A percentile compares a stretch with the other conserved stretches of the same genome.
Evolutionary conservation across 2,888 invertebrate species (phyloP).

Genomic region (Beris chalybata): DNA sequence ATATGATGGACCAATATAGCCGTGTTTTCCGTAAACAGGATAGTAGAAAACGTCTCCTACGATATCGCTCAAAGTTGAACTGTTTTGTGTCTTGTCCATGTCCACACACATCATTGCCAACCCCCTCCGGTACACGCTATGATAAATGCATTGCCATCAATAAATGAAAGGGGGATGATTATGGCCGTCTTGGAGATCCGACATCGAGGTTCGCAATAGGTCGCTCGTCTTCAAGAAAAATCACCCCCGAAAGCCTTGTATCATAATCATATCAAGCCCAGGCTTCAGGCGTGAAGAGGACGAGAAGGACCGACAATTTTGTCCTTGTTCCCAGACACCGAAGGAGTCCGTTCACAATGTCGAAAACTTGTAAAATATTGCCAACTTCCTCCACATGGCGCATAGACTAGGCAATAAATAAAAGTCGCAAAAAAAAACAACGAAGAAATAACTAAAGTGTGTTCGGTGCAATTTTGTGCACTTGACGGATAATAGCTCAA

Average conservation of each 20-base stretch:
- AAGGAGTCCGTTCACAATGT: too few relatives aligned
- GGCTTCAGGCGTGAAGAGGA: too few relatives aligned
- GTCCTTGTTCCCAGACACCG: too few relatives aligned
- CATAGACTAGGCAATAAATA: too few relatives aligned
- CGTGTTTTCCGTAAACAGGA: background rate
- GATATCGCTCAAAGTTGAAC: constrained; percentile 42
- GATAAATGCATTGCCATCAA: constrained; percentile 40
- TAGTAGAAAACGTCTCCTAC: constrained; percentile 40
- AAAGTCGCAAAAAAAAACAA: too few relatives aligned
- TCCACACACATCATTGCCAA: constrained; percentile 39
- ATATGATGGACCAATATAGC: constrained; percentile 11
- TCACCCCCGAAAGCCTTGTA: background rate
- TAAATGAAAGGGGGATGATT: constrained; percentile 34
- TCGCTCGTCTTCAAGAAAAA: background rate
- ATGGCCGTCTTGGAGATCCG: background rate
- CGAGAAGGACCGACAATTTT: too few relatives aligned
- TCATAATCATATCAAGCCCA: too few relatives aligned
- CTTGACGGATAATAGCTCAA: too few relatives aligned
- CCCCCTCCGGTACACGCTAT: constrained; percentile 35
- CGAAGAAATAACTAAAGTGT: too few relatives aligned
- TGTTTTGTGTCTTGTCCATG: constrained; percentile 41
- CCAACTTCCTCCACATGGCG: too few relatives aligned
- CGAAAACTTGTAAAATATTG: too few relatives aligned
- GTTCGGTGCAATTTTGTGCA: too few relatives aligned
- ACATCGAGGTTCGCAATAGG: background rate